Evolutionary conservation across 2,113 vertebrate genomes (phyloP), one percentile per base, ranked within the genome.

Genomic region (Podarcis raffonei): DNA sequence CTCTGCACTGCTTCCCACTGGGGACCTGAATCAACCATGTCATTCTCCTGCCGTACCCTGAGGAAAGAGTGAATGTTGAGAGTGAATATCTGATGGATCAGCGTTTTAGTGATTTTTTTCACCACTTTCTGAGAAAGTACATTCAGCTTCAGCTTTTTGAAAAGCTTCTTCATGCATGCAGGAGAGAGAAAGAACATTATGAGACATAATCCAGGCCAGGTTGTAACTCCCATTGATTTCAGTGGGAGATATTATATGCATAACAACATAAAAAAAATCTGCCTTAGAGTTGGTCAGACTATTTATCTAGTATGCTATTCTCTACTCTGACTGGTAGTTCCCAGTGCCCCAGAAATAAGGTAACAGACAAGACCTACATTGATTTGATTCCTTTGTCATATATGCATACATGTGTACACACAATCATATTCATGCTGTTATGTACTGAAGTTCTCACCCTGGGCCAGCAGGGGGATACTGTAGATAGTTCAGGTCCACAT

Each of bases 1-100:
- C 97, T 96, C 48, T 98, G 95, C 15, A 98, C 97, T 5, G 97
- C 98, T 95, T 98, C 98, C 98, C 98, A 98, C 92, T 98, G 98
- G 65, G 98, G 97, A 4, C 95, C 98, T 0, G 98, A 98, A 89
- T 98, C 98, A 79, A 98, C 94, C 98, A 98, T 98, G 69, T 98
- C 97, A 48, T 97, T 98, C 88, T 98, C 98, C 93, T 98, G 98
- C 1, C 97, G 96, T 91, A 97, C 95, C 95, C 98, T 98, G 95
- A 15, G 74, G 88, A 85, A 79, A 87, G 93, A 86, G 12, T 0
- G 42, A 92, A 53, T 79, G 81, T 7, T 37, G 74, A 6, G 66
- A 80, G 42, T 91, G 80, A 93, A 88, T 6, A 71, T 76, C 30
- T 48, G 81, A 23, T 20, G 3, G 12, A 3, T 6, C 0, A 0